Evolutionary conservation across 2,888 invertebrate genomes (phyloP), one percentile per base, ranked within the genome.

Genomic region (Rosalia funebris): DNA sequence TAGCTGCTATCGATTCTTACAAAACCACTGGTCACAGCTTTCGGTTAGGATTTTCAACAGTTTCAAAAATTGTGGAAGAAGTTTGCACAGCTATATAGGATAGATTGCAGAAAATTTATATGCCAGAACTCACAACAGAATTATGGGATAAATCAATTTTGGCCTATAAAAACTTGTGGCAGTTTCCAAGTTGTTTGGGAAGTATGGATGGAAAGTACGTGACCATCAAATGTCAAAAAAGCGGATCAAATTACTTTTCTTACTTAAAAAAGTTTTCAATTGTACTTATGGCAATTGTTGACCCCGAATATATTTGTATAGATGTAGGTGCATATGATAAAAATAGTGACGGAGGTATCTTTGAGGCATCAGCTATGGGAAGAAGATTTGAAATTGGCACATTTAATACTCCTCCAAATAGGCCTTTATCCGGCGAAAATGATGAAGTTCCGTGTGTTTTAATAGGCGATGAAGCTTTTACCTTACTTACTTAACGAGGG

Each of bases 291-390:
- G 62, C 52, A 4, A 52, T 52, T 39, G 52, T 52, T 52, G 52
- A 39, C 12, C 52, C 37, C 14, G 39, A 52, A 12, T 71, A 69
- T 48, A 62, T 57, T 53, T 36, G 55, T 17, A 59, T 71, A 14
- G 70, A 72, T 50, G 58, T 71, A 11, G 69, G 64, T 9, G 63
- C 46, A 10, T 71, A 66, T 50, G 70, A 70, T 1, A 63, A 60
- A 50, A 68, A 62, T 36, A 70, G 67, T 41, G 70, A 70, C 56
- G 62, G 69, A 2, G 69, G 69, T 7, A 66, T 71, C 44, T 70
- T 69, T 47, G 36, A 64, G 11, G 45, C 34, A 17, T 71, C 68
- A 25, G 54, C 48, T 37, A 42, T 72, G 42, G 71, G 68, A 15
- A 62, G 62, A 20, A 66, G 34, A 59, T 60, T 69, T 42, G 46